Conservation (phyloP, 2,797 vertebrate genomes). For the Tapera naevia region DNA sequence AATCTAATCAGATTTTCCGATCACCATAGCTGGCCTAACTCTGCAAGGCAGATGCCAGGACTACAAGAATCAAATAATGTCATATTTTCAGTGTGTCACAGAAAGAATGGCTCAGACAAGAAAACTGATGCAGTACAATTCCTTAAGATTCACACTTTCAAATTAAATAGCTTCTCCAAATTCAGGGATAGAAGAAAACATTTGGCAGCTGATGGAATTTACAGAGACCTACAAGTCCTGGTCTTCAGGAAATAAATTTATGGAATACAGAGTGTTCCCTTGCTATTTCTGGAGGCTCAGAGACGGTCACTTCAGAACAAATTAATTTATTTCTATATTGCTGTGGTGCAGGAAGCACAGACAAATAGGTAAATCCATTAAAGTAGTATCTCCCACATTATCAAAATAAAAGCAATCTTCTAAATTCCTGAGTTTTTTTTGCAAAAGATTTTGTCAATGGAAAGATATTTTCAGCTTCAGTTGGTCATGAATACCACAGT, state of each 20-base stretch:
- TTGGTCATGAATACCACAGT: background rate
- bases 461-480: background rate
- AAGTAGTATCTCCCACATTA: background rate
- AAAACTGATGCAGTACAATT: background rate
- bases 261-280: background rate
- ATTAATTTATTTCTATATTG: background rate
- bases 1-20: background rate
- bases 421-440: background rate
- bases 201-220: background rate
- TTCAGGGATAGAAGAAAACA: background rate
- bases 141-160: background rate
- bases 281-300: background rate
- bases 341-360: background rate
- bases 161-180: background rate
- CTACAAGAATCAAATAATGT: background rate
- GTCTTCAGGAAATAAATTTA: background rate
- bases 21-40: background rate
- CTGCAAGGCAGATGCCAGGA: background rate
- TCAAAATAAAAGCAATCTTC: background rate
- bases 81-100: background rate
- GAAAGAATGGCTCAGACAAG: background rate
- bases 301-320: background rate
- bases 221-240: background rate
- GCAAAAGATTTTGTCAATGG: too few relatives aligned
- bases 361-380: background rate